phyloP scores from a whole-genome alignment of 2,113 vertebrate genomes.

The Labeo rohita region DNA sequence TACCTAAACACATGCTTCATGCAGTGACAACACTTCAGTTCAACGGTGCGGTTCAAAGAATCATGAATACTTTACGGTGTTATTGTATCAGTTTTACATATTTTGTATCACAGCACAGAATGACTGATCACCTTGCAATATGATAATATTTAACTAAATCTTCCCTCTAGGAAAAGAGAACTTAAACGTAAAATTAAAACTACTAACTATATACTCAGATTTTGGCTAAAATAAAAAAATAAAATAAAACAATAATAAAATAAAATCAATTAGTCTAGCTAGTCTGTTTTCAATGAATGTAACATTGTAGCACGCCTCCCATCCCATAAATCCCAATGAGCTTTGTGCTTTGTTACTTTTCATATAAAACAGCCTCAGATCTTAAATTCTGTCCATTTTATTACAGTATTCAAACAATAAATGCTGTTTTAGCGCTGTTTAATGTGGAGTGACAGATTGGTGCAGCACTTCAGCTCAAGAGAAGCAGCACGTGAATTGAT shows the following conservation, averaged over 20 bases:
- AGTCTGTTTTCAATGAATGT: too few species aligned
- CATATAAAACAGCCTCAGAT: too few species aligned
- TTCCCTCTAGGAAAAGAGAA: neutral
- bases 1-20: neutral
- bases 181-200: neutral
- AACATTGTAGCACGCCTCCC: too few species aligned
- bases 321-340: too few species aligned
- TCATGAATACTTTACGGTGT: neutral
- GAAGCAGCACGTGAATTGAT: too few species aligned
- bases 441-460: too few species aligned
- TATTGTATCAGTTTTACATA: neutral
- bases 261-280: too few species aligned
- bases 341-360: too few species aligned
- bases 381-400: too few species aligned
- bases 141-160: neutral
- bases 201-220: neutral
- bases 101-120: neutral
- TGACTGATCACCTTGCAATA: neutral
- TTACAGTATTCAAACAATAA: too few species aligned
- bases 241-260: neutral
- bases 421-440: too few species aligned
- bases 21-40: neutral
- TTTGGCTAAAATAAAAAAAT: neutral
- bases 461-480: too few species aligned
- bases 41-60: neutral